Evolutionary conservation across 2,113 vertebrate species (phyloP).

Genomic region (Tupaia chinensis): DNA sequence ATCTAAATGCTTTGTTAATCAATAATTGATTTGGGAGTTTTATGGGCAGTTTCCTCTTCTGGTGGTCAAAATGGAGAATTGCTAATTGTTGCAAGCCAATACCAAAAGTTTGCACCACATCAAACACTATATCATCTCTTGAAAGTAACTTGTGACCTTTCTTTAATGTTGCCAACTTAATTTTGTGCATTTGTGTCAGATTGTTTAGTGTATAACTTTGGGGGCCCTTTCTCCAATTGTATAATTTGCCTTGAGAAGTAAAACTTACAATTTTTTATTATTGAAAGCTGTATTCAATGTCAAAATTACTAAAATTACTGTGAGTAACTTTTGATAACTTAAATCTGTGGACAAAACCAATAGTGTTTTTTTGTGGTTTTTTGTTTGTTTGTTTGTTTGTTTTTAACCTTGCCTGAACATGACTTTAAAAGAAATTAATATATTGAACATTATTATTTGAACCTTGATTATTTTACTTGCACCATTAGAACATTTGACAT

Average conservation of each 20-base stretch:
- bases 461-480: conserved; percentile 86
- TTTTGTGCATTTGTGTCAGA: conserved; percentile 86
- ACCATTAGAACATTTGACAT: conserved; percentile 87
- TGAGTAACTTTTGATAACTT: conserved; percentile 85
- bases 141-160: conserved; percentile 73
- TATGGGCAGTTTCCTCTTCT: conserved; percentile 71
- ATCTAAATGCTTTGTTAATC: conserved; percentile 58
- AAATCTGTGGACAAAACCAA: conserved; percentile 85
- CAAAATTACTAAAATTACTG: conserved; percentile 84
- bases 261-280: conserved; percentile 80
- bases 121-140: conserved; percentile 84
- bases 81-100: conserved; percentile 67
- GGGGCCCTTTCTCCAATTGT: conserved; percentile 77
- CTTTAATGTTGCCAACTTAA: conserved; percentile 86
- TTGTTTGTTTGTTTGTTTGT: too few species aligned
- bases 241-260: conserved; percentile 83
- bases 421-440: conserved; percentile 87
- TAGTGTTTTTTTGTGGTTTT: conserved; percentile 73
- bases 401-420: conserved; percentile 89
- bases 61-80: conserved; percentile 82
- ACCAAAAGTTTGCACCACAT: conserved; percentile 71
- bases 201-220: conserved; percentile 87
- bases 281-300: conserved; percentile 83
- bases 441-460: conserved; percentile 87
- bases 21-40: background rate